Evolutionary conservation across 64 coral and sea anemone species (phyloP).

Genomic region (Actinia equina): DNA sequence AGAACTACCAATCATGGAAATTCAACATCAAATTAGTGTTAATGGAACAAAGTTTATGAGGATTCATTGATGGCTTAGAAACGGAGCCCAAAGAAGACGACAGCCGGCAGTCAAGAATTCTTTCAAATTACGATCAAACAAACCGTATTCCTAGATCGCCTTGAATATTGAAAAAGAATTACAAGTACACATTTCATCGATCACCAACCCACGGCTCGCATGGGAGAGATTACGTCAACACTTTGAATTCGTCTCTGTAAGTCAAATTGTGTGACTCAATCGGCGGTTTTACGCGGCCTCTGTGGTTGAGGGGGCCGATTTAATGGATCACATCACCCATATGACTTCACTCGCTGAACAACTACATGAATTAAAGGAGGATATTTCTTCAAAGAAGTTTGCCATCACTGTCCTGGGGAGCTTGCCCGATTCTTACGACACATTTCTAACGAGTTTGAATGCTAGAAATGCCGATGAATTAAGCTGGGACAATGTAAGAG

Average conservation of each 20-base stretch:
- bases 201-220: constrained; percentile 29
- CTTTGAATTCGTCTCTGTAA: constrained; percentile 53
- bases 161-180: constrained; percentile 51
- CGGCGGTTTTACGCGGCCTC: constrained; percentile 26
- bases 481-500: constrained; percentile 48
- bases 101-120: constrained; percentile 35
- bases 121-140: constrained; percentile 35
- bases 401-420: constrained; percentile 32
- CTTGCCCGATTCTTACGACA: constrained; percentile 51
- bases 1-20: constrained; percentile 48
- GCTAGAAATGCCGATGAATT: constrained; percentile 51
- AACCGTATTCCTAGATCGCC: constrained; percentile 39
- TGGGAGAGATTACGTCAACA: constrained; percentile 33
- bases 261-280: constrained; percentile 41
- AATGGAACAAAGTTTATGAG: constrained; percentile 47
- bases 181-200: constrained; percentile 40
- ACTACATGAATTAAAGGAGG: constrained; percentile 44
- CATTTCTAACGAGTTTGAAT: constrained; percentile 52
- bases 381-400: constrained; percentile 57
- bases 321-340: constrained; percentile 33
- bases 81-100: constrained; percentile 15
- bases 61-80: constrained; percentile 49
- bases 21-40: constrained; percentile 44
- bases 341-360: constrained; percentile 46
- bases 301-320: constrained; percentile 31